Percentiles rank a stretch among this genome's conserved stretches.
These are phyloP conservation scores for Neotragus moschatus DNA, from an alignment of 2,113 vertebrate species.

Conservation along the genomic window DNA sequence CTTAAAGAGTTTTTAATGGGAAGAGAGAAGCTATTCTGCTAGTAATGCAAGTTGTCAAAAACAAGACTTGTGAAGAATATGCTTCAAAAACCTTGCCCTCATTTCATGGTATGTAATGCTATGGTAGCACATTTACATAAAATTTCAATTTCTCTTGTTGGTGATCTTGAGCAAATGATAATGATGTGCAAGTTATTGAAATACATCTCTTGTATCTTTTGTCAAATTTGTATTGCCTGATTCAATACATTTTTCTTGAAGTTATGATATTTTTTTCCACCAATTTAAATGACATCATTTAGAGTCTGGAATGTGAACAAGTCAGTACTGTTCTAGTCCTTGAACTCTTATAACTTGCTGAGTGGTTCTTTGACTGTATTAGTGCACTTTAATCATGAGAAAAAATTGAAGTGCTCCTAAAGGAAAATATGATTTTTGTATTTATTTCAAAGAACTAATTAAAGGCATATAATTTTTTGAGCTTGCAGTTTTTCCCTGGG, in stretches of 20 bases:
- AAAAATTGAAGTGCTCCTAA: background rate
- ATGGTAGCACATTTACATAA: background rate
- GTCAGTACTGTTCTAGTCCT: background rate
- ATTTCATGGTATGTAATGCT: background rate
- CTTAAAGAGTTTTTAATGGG: background rate
- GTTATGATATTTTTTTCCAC: background rate
- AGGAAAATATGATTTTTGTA: background rate
- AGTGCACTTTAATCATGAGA: background rate
- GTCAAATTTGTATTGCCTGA: background rate
- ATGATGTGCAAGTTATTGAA: background rate
- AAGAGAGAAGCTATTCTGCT: background rate
- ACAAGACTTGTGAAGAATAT: background rate
- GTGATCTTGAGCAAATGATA: background rate
- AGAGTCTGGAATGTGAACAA: background rate
- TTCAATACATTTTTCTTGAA: background rate
- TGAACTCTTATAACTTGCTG: background rate
- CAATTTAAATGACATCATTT: background rate
- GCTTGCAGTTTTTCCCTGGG: background rate
- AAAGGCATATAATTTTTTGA: conserved; percentile 26
- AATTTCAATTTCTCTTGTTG: background rate
- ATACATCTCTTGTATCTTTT: background rate
- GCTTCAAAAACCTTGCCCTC: background rate
- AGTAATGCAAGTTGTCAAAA: background rate
- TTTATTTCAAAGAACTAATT: conserved; percentile 32
- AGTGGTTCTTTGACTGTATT: background rate